Percentiles rank a stretch among this genome's conserved stretches.
phyloP scores from a whole-genome alignment of 2,888 invertebrate genomes.

The Caenorhabditis doughertyi region DNA sequence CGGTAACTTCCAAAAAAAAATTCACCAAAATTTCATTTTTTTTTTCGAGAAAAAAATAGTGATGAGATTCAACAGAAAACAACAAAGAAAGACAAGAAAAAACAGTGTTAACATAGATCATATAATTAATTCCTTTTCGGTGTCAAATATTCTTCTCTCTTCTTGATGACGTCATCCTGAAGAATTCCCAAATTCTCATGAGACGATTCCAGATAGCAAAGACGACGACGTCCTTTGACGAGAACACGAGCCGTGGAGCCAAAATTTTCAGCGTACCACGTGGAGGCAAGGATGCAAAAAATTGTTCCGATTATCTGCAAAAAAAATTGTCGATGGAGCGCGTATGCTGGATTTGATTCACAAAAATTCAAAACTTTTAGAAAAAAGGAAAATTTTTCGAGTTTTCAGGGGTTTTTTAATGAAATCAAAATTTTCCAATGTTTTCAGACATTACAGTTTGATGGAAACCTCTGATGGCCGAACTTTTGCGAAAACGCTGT shows the following conservation, averaged over 20 bases:
- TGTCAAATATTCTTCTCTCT: slow-evolving; percentile 67
- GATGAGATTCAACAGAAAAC: neutral
- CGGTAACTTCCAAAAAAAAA: no score
- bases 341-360: no score
- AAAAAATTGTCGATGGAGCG: no score
- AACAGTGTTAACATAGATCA: no score
- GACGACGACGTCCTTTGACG: slow-evolving; percentile 74
- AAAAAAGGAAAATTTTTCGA: neutral
- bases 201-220: slow-evolving; percentile 81
- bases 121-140: slow-evolving; percentile 1
- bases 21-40: no score
- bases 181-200: slow-evolving; percentile 81
- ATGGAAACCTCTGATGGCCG: no score
- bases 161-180: slow-evolving; percentile 76
- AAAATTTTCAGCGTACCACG: slow-evolving; percentile 60
- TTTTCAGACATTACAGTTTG: no score
- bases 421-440: no score
- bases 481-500: no score
- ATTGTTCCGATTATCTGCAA: slow-evolving; percentile 90
- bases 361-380: no score
- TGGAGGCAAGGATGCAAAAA: slow-evolving; percentile 87
- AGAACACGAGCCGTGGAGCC: slow-evolving; percentile 73
- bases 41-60: neutral
- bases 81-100: neutral
- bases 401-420: neutral